phyloP scores from a whole-genome alignment of 2,797 vertebrate genomes.

The Artibeus lituratus region DNA sequence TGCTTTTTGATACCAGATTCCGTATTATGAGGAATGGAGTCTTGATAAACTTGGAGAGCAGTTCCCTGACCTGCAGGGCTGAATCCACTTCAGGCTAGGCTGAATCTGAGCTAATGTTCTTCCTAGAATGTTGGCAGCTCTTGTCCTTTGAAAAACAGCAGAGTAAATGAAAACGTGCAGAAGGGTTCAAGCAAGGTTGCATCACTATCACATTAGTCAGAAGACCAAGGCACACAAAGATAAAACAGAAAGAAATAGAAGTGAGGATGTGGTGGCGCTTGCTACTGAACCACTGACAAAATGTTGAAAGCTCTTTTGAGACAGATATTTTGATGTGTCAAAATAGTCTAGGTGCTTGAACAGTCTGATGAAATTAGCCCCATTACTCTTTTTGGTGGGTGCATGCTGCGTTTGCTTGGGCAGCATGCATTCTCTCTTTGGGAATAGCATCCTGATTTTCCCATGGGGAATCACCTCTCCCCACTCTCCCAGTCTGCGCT shows the following conservation, averaged over 20 bases:
- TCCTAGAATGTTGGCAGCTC: neutral
- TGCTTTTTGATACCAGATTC: neutral
- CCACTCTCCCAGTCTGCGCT: neutral
- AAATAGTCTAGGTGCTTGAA: conserved; percentile 1
- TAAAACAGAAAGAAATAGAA: neutral
- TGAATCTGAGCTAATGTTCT: neutral
- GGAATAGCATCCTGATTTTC: neutral
- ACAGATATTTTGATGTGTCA: neutral
- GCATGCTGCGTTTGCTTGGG: neutral
- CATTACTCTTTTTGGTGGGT: neutral
- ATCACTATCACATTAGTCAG: neutral
- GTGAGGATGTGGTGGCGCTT: neutral
- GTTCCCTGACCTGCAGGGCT: neutral
- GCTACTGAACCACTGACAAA: neutral
- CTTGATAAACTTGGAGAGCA: neutral
- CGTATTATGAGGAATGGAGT: neutral
- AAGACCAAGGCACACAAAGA: neutral
- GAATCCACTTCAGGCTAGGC: neutral
- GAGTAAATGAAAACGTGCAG: neutral
- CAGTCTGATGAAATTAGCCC: neutral
- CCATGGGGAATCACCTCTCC: neutral
- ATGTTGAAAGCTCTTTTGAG: neutral
- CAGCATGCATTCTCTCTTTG: neutral
- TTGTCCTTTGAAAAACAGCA: neutral
- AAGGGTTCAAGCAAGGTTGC: neutral